These are phyloP conservation scores for Blennius ocellaris DNA, from an alignment of 2,113 vertebrate species.

Conservation along the genomic window DNA sequence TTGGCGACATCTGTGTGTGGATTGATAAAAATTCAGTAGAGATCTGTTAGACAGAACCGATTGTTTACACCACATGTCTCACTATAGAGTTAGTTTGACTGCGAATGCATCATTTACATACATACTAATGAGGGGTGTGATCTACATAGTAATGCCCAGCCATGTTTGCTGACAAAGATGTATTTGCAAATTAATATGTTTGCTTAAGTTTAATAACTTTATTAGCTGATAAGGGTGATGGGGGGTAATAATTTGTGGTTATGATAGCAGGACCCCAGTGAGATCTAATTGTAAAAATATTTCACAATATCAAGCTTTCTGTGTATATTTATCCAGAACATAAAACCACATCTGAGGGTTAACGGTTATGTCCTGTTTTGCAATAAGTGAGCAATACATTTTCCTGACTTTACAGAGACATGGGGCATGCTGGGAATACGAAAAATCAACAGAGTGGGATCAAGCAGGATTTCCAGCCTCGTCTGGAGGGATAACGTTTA, in stretches of 20 bases:
- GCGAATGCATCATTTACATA: not conserved
- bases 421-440: not conserved
- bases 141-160: conserved; percentile 7
- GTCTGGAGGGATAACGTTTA: conserved; percentile 9
- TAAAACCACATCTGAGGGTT: not conserved
- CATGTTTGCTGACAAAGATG: conserved; percentile 1
- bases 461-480: conserved; percentile 17
- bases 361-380: not conserved
- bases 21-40: not conserved
- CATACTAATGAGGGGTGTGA: conserved; percentile 28
- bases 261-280: not conserved
- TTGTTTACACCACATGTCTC: not conserved
- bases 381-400: not conserved
- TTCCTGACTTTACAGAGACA: conserved; percentile 6
- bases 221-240: not conserved
- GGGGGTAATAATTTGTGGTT: not conserved
- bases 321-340: too few species aligned
- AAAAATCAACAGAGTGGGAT: not conserved
- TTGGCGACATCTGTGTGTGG: not conserved
- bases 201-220: conserved; percentile 7
- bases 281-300: not conserved
- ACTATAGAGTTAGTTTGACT: not conserved
- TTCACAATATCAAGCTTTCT: too few species aligned
- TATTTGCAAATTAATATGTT: conserved; percentile 16
- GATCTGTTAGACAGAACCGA: not conserved